phyloP scores from a whole-genome alignment of 2,113 vertebrate genomes.

The Pteropus alecto region DNA sequence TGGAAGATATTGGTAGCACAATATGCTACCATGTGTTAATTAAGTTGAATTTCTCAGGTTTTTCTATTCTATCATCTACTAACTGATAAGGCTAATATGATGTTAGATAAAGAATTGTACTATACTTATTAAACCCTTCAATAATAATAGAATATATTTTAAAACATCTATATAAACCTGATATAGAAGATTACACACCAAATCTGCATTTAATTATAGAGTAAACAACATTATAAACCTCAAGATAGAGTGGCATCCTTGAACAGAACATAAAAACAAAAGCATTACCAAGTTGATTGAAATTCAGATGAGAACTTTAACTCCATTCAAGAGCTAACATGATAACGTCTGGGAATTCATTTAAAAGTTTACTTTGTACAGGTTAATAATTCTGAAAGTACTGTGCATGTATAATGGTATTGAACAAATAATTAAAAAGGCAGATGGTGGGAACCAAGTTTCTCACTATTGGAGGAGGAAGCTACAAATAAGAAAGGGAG shows the following conservation, averaged over 20 bases:
- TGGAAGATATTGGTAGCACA: neutral
- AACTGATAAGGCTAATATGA: neutral
- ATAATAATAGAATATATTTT: neutral
- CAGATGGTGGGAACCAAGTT: neutral
- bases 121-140: neutral
- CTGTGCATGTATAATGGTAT: neutral
- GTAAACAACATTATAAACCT: neutral
- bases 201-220: neutral
- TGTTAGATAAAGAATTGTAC: neutral
- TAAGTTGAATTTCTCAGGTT: neutral
- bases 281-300: neutral
- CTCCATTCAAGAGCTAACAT: neutral
- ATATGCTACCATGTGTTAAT: neutral
- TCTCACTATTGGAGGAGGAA: neutral
- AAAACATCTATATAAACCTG: neutral
- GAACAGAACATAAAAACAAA: neutral
- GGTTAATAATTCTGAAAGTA: neutral
- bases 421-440: neutral
- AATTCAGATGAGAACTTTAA: neutral
- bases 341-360: neutral
- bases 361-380: neutral
- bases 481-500: neutral
- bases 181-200: neutral
- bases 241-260: neutral
- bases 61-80: neutral